phyloP scores from a whole-genome alignment of 2,797 vertebrate genomes.

The Leptoclinus maculatus region DNA sequence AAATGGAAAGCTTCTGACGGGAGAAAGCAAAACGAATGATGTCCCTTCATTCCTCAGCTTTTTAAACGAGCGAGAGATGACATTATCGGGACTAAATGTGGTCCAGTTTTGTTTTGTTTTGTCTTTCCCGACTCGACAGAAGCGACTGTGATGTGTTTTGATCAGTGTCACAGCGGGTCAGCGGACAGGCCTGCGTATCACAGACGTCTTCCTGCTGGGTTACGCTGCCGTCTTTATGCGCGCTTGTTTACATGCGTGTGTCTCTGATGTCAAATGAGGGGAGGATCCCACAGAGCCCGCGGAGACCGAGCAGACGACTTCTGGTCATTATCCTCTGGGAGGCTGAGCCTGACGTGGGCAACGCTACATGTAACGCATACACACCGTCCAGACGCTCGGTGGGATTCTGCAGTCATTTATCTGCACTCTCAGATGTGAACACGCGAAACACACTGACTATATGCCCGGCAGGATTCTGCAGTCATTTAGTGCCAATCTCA shows the following conservation, averaged over 20 bases:
- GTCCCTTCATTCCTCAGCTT: constrained; percentile 30
- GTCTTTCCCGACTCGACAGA: constrained; percentile 45
- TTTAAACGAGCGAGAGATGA: constrained; percentile 24
- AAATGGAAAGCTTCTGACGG: background rate
- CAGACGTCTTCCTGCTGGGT: constrained; percentile 49
- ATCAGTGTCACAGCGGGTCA: constrained; percentile 73
- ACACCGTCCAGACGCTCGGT: constrained; percentile 44
- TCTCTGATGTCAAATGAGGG: constrained; percentile 66
- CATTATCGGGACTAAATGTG: constrained; percentile 36
- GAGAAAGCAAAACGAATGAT: background rate
- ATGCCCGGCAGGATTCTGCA: constrained; percentile 43
- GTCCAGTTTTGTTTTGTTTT: constrained; percentile 32
- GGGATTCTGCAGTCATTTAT: constrained; percentile 63
- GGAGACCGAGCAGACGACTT: constrained; percentile 51
- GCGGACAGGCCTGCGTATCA: constrained; percentile 52
- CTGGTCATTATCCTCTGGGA: constrained; percentile 72
- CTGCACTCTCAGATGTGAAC: constrained; percentile 33
- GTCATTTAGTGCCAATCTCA: constrained; percentile 55
- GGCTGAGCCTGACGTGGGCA: constrained; percentile 40
- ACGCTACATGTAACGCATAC: constrained; percentile 26
- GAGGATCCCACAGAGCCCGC: constrained; percentile 55
- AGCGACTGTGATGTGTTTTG: constrained; percentile 68
- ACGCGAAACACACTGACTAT: constrained; percentile 4
- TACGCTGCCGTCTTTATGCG: constrained; percentile 22
- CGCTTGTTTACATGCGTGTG: constrained; percentile 21